Conservation (phyloP, 2,888 invertebrate genomes). For the Acanthoscelides obtectus region DNA sequence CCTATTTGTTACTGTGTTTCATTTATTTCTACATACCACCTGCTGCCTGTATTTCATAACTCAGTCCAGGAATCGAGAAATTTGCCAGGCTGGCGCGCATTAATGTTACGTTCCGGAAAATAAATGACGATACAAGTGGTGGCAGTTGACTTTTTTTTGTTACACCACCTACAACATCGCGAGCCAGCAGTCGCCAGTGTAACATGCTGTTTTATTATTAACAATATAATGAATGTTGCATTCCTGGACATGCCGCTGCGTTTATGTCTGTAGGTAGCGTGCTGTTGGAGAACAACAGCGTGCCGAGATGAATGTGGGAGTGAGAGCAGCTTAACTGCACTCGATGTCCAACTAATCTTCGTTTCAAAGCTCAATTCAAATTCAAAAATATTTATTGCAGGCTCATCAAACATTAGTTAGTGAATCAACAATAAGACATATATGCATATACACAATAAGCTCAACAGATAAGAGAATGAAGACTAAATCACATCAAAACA, state of each 20-base stretch:
- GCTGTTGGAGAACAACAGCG: not conserved
- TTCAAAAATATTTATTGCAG: no score
- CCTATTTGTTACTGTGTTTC: not conserved
- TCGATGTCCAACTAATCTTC: not conserved
- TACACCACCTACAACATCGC: not conserved
- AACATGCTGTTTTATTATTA: not conserved
- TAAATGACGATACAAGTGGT: not conserved
- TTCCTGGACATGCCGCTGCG: not conserved
- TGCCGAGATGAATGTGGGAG: not conserved
- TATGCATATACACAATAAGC: no score
- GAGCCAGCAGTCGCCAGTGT: not conserved
- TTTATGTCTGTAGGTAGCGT: not conserved
- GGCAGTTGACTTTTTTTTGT: not conserved
- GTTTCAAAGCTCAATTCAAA: no score
- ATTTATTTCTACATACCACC: not conserved
- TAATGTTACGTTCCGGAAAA: not conserved
- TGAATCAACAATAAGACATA: no score
- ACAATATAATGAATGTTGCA: not conserved
- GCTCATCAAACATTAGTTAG: no score
- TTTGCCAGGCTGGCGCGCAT: not conserved
- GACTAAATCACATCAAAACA: no score
- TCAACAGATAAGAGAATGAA: no score
- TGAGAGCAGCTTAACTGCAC: not conserved
- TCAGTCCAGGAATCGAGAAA: not conserved
- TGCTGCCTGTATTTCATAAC: not conserved